Evolutionary conservation across 2,113 vertebrate genomes (phyloP).

Genomic region (Pogonocichla stellata): DNA sequence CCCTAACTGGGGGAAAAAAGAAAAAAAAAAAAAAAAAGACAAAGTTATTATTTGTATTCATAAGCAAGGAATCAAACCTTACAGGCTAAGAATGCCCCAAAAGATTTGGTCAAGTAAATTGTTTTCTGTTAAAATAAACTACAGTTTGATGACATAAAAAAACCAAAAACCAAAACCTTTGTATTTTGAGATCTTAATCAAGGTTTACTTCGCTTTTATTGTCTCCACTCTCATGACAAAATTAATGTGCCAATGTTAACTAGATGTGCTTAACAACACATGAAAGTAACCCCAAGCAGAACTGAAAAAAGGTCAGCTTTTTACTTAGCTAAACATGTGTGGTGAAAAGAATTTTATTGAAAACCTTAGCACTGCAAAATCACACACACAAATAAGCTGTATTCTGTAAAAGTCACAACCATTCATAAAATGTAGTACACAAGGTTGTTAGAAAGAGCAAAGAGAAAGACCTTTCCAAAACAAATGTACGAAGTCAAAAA

Average conservation of each 20-base stretch:
- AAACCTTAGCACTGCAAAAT: conserved; percentile 37
- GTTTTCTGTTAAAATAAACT: conserved; percentile 31
- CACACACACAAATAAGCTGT: background rate
- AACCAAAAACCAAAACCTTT: background rate
- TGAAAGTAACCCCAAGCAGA: conserved; percentile 25
- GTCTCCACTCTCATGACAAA: conserved; percentile 24
- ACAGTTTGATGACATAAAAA: background rate
- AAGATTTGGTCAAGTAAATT: background rate
- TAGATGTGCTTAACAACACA: conserved; percentile 42
- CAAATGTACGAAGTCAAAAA: background rate
- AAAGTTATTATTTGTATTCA: background rate
- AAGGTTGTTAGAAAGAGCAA: background rate
- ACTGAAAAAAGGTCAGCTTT: conserved; percentile 25
- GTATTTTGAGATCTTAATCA: background rate
- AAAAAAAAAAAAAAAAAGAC: background rate
- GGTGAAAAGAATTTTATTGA: conserved; percentile 43
- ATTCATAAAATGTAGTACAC: conserved; percentile 10
- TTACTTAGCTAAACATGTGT: conserved; percentile 33
- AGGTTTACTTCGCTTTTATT: background rate
- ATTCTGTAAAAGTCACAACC: background rate
- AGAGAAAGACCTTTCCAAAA: conserved; percentile 1
- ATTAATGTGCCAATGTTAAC: conserved; percentile 20
- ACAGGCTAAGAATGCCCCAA: background rate
- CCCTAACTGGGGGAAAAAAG: background rate
- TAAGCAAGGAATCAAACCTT: background rate